Evolutionary conservation across 1,140 invertebrate genomes (phyloP).

Genomic region (Chionoecetes opilio): DNA sequence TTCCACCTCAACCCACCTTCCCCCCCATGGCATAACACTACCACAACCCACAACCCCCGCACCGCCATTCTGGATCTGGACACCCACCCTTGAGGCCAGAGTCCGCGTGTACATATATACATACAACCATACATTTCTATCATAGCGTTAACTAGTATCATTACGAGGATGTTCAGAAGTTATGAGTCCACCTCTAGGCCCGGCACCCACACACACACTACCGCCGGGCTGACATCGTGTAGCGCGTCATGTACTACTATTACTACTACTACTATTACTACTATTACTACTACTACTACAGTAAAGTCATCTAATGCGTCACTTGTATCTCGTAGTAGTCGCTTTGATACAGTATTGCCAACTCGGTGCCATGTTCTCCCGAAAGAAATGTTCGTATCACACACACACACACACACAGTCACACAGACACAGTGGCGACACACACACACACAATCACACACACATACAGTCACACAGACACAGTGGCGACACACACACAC

Average conservation of each 20-base stretch:
- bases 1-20: no score
- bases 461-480: background rate
- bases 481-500: background rate
- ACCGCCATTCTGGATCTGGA: no score
- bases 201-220: background rate
- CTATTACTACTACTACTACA: background rate
- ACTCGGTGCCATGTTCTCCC: background rate
- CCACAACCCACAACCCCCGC: no score
- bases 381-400: background rate
- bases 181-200: background rate
- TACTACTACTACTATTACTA: background rate
- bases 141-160: background rate
- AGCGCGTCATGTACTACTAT: conserved; percentile 19
- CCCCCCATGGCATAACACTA: no score
- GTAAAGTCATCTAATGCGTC: background rate
- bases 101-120: conserved; percentile 33
- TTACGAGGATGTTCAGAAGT: background rate
- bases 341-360: background rate
- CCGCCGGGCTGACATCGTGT: background rate
- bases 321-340: background rate
- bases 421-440: no score
- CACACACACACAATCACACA: background rate
- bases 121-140: conserved; percentile 1
- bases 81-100: background rate
- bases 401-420: background rate